phyloP scores from a whole-genome alignment of 2,797 vertebrate genomes.

The Allenopithecus nigroviridis region DNA sequence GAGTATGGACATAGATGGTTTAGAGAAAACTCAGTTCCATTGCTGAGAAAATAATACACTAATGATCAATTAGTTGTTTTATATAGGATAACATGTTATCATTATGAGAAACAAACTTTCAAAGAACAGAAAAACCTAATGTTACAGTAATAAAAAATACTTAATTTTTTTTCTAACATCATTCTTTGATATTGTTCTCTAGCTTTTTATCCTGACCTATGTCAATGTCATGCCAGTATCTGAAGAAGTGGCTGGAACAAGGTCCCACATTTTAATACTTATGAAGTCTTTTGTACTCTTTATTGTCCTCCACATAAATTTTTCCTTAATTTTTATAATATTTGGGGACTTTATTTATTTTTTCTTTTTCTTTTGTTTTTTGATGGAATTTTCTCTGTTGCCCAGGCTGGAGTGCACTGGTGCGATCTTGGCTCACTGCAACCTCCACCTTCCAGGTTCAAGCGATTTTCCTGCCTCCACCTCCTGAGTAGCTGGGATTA shows the following conservation, averaged over 20 bases:
- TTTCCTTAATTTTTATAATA: neutral
- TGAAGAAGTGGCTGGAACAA: neutral
- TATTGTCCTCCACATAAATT: neutral
- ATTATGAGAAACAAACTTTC: constrained; percentile 1
- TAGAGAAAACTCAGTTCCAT: neutral
- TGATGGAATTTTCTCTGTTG: neutral
- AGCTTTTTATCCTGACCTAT: neutral
- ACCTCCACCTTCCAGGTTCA: neutral
- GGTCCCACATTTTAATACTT: neutral
- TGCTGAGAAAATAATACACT: neutral
- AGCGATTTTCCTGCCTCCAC: neutral
- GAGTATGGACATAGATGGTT: neutral
- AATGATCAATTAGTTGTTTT: neutral
- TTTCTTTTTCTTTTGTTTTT: neutral
- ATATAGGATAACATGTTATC: neutral
- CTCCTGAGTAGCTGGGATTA: neutral
- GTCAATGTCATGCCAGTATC: neutral
- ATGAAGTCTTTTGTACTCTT: neutral
- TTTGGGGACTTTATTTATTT: neutral
- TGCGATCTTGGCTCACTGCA: neutral
- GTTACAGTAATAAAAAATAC: constrained; percentile 6
- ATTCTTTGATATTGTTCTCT: neutral
- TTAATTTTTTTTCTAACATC: neutral
- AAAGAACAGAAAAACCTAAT: neutral
- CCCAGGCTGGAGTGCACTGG: neutral